These are phyloP conservation scores for Corythoichthys intestinalis DNA, from an alignment of 2,113 vertebrate species.

Conservation along the genomic window DNA sequence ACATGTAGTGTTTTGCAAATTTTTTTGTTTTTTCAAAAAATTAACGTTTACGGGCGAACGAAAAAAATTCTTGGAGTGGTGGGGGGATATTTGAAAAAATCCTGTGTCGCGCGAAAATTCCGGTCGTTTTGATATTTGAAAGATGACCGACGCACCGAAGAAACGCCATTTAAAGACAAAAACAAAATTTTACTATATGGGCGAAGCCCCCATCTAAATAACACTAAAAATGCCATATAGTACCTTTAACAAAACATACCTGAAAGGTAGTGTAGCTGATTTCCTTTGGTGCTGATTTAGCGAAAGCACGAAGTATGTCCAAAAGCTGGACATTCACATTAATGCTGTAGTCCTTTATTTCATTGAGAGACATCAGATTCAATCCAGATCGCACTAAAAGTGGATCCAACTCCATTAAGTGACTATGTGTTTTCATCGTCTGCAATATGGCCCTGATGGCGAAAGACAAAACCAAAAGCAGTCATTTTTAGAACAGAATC, in stretches of 20 bases:
- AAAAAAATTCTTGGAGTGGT: too few relatives aligned
- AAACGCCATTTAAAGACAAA: too few relatives aligned
- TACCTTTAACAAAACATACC: conserved; percentile 47
- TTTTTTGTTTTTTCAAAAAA: too few relatives aligned
- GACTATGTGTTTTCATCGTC: conserved; percentile 50
- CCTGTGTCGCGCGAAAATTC: too few relatives aligned
- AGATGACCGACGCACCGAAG: too few relatives aligned
- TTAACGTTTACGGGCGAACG: too few relatives aligned
- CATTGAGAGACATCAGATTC: conserved; percentile 64
- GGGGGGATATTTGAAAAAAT: too few relatives aligned
- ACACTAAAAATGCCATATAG: too few relatives aligned
- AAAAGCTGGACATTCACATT: conserved; percentile 54
- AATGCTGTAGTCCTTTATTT: conserved; percentile 59
- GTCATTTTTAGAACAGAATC: background rate
- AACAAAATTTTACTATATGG: too few relatives aligned
- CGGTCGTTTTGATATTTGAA: too few relatives aligned
- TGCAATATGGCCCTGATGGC: conserved; percentile 60
- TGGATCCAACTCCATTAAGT: conserved; percentile 70
- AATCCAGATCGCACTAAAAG: conserved; percentile 76
- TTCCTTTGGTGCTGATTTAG: conserved; percentile 32
- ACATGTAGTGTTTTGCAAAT: too few relatives aligned
- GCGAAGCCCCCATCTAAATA: too few relatives aligned
- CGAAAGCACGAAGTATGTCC: conserved; percentile 64
- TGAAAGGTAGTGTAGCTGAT: accelerated
- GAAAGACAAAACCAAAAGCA: background rate